Percentiles rank a stretch among this genome's conserved stretches.
Conservation (phyloP, 2,797 vertebrate genomes). For the Melanotaenia pygmaea region DNA sequence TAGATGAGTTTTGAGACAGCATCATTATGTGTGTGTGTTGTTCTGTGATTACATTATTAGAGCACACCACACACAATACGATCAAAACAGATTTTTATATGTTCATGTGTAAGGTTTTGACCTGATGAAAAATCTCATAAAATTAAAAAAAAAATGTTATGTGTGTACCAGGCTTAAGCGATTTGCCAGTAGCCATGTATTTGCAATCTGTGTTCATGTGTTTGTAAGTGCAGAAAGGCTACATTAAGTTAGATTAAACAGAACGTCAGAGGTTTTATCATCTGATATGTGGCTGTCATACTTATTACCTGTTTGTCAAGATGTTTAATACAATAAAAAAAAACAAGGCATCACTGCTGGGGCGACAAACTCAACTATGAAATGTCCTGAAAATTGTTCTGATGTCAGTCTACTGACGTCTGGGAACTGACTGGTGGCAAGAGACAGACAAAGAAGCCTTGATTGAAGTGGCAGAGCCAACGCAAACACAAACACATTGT, state of each 20-base stretch:
- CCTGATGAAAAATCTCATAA: too few relatives aligned
- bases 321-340: conserved; percentile 2
- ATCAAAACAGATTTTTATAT: too few relatives aligned
- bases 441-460: conserved; percentile 68
- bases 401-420: conserved; percentile 22
- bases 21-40: too few relatives aligned
- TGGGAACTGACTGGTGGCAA: conserved; percentile 33
- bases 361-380: conserved; percentile 14
- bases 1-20: too few relatives aligned
- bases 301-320: neutral
- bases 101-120: too few relatives aligned
- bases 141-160: too few relatives aligned
- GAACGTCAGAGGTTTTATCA: neutral
- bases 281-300: conserved; percentile 5
- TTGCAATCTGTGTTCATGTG: conserved; percentile 22
- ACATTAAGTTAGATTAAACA: conserved; percentile 6
- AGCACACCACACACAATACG: too few relatives aligned
- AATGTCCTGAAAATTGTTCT: conserved; percentile 47
- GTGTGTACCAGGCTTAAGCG: conserved; percentile 45
- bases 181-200: conserved; percentile 49
- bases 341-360: conserved; percentile 2
- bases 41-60: too few relatives aligned
- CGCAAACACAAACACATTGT: conserved; percentile 61
- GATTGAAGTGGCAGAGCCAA: conserved; percentile 66
- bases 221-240: neutral